phyloP scores from a whole-genome alignment of 2,113 vertebrate species.

The Xiphophorus maculatus region DNA sequence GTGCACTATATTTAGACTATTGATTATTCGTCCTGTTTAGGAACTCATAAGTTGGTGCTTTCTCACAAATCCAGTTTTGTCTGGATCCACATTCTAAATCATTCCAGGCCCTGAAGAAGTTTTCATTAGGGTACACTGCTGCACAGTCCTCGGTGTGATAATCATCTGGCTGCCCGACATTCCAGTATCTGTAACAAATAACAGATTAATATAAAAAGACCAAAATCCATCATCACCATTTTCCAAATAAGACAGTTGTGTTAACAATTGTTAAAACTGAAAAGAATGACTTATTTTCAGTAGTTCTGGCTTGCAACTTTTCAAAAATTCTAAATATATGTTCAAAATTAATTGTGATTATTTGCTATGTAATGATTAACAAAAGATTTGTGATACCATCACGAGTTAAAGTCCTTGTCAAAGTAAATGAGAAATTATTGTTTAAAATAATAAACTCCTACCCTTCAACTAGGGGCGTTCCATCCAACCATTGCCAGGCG shows the following conservation, averaged over 20 bases:
- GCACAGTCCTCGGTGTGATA: constrained; percentile 44
- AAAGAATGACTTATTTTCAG: too few species aligned
- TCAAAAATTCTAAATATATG: too few species aligned
- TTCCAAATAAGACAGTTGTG: too few species aligned
- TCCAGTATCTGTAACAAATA: constrained; percentile 62
- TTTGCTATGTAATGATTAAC: too few species aligned
- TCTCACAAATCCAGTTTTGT: constrained; percentile 72
- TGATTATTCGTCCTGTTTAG: background rate
- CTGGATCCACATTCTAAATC: constrained; percentile 16
- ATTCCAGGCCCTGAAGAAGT: constrained; percentile 62
- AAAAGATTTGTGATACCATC: background rate
- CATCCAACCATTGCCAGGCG: constrained; percentile 66
- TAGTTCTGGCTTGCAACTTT: too few species aligned
- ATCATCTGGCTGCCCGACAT: constrained; percentile 57
- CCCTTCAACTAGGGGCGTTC: constrained; percentile 38
- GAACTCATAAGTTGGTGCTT: background rate
- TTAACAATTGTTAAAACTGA: too few species aligned
- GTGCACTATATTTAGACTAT: background rate
- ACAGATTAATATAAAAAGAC: background rate
- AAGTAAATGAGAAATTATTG: background rate
- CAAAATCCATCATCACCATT: too few species aligned
- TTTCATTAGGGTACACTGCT: constrained; percentile 7
- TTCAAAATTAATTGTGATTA: too few species aligned
- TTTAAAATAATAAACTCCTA: constrained; percentile 16
- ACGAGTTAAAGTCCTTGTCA: too few species aligned